Evolutionary conservation across 2,888 invertebrate species (phyloP).

Genomic region (Harpagoxenus sublaevis): DNA sequence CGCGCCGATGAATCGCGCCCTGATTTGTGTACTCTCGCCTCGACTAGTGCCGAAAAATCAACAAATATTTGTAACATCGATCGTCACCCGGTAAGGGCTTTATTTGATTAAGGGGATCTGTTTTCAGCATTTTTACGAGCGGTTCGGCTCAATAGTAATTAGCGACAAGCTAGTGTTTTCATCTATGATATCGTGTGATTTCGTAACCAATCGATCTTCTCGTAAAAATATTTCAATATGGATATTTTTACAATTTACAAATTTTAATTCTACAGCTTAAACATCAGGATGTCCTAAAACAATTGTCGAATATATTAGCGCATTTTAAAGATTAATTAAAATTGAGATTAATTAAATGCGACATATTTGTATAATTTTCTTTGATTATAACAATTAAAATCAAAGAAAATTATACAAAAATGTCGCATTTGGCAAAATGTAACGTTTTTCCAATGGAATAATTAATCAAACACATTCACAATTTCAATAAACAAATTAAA

Average conservation of each 20-base stretch:
- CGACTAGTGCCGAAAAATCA: conserved; percentile 46
- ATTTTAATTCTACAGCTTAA: background rate
- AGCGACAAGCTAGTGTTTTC: conserved; percentile 45
- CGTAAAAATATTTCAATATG: background rate
- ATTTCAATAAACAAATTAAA: background rate
- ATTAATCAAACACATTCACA: background rate
- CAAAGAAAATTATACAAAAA: background rate
- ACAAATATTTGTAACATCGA: conserved; percentile 57
- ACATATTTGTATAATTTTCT: too few species aligned
- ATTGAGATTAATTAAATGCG: too few species aligned
- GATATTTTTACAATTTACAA: background rate
- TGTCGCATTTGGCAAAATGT: too few species aligned
- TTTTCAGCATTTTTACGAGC: conserved; percentile 53
- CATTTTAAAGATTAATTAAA: background rate
- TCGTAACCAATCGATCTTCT: conserved; percentile 11
- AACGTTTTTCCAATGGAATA: background rate
- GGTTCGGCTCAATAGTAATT: conserved; percentile 47
- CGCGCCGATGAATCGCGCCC: conserved; percentile 37
- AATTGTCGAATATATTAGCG: background rate
- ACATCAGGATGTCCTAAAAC: background rate
- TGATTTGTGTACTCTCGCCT: conserved; percentile 45
- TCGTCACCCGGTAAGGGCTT: conserved; percentile 43
- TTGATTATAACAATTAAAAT: background rate
- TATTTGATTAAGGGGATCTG: conserved; percentile 53
- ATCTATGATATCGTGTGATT: conserved; percentile 50